Evolutionary conservation across 2,113 vertebrate species (phyloP), one percentile per base, ranked within the genome.

Genomic region (Urocynchramus pylzowi): DNA sequence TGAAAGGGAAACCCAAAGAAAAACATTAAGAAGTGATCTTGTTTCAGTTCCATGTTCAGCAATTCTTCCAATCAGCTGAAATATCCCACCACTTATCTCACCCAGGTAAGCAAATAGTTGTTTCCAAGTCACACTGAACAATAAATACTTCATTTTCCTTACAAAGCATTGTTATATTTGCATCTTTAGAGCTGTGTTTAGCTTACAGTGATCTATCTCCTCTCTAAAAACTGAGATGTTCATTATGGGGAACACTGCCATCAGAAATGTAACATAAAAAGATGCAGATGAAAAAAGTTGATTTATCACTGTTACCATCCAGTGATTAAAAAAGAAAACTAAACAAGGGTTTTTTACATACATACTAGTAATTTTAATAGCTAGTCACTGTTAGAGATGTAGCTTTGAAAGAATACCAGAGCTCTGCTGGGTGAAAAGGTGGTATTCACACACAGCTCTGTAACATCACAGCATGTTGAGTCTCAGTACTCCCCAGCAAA

Each of bases 1-100:
- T 99, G 84, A 19, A 94, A 61, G 47, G 74, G 83, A 93, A 80
- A n/a, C 65, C 26, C 78, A 17, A 89, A 78, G 26, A 61, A 70
- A 65, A 74, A 44, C 11, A 64, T 75, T 37, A 57, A 33, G n/a
- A 49, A 52, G 17, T 39, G 30, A 60, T 42, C 63, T 77, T 54
- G 15, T 39, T 93, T 78, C 27, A 28, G 26, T 54, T 77, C 74
- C 21, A 37, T 16, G 7, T 39, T 65, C 31, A 20, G 17, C 31
- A 69, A 4, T 69, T 76, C 67, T 41, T 68, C 45, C 52, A 39
- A 19, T n/a, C 19, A 70, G 39, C 70, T 69, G 53, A 79, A 82
- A 53, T 22, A 84, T 8, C 45, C 24, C 53, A 75, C 49, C 18
- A 27, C 33, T 82, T 47, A 27, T 2, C 69, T 70, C 52, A 44